These are phyloP conservation scores for Gasteruption jaculator DNA, from an alignment of 2,888 invertebrate species.

Conservation along the genomic window DNA sequence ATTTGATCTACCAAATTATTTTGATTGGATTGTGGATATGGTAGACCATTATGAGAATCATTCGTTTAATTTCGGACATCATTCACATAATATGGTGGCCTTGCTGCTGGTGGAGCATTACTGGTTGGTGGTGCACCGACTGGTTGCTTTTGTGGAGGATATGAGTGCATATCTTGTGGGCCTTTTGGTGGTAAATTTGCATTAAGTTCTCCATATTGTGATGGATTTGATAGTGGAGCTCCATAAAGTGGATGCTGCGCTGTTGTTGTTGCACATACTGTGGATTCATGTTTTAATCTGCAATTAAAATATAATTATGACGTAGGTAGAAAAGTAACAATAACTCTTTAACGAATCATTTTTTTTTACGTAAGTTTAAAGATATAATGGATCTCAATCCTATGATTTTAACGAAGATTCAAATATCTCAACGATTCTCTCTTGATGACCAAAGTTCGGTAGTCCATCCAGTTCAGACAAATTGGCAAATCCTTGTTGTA, in stretches of 20 bases:
- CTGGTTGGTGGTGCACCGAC: constrained; percentile 27
- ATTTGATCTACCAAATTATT: constrained; percentile 34
- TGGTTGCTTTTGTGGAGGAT: constrained; percentile 27
- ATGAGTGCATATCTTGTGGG: constrained; percentile 19
- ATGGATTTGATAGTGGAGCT: constrained; percentile 20
- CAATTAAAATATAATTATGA: too few relatives aligned
- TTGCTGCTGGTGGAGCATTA: constrained; percentile 26
- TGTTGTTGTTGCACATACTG: constrained; percentile 48
- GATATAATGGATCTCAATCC: too few relatives aligned
- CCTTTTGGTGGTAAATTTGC: constrained; percentile 28
- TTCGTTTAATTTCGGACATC: too few relatives aligned
- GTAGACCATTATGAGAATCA: constrained; percentile 28
- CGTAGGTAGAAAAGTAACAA: too few relatives aligned
- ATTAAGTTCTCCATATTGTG: constrained; percentile 27
- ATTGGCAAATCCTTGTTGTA: too few relatives aligned
- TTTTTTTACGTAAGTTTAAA: too few relatives aligned
- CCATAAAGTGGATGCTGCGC: constrained; percentile 26
- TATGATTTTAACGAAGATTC: too few relatives aligned
- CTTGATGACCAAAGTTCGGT: too few relatives aligned
- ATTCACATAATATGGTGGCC: constrained; percentile 30
- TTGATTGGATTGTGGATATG: constrained; percentile 25
- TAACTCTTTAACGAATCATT: too few relatives aligned
- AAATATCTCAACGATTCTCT: too few relatives aligned
- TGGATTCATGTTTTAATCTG: constrained; percentile 51
- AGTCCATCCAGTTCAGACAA: too few relatives aligned